Base-by-base conservation (phyloP, 2,888 invertebrate species). In the Ommatoiulus sabulosus region DNA sequence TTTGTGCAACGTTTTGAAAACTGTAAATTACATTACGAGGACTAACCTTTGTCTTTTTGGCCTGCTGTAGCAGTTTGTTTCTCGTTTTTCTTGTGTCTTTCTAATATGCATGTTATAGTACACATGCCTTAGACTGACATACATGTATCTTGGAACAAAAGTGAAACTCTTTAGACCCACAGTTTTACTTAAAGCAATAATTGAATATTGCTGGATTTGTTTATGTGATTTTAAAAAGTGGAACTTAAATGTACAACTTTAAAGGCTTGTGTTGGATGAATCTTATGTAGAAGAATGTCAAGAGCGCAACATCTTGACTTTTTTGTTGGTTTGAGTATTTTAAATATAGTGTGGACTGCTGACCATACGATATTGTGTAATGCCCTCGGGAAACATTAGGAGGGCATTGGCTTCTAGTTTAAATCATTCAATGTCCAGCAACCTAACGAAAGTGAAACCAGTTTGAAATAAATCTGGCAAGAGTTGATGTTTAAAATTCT, bases 401-500 rank as follows among this genome's bases (percentile, higher is more conserved):
- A 63, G 63, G 63, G 63, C 63, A 63, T 63, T 63, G 63, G n/a
- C 63, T n/a, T 6, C n/a, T 5, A 63, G n/a, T n/a, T n/a, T 52
- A 6, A 3, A n/a, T 4, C 2, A 12, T 3, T 63, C 3, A 3
- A 3, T 63, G n/a, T n/a, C 20, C 20, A 2, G 2, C n/a, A 63
- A 63, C 63, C 63, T n/a, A 63, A 46, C n/a, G n/a, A 63, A 63
- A 17, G 63, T 63, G 63, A 63, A 63, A 63, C 63, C 63, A 63
- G 63, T 63, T 63, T 63, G n/a, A 63, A 63, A 7, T 63, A 63
- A 63, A 63, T n/a, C 52, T 12, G 52, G n/a, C n/a, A n/a, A n/a
- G 8, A 46, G 6, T 63, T 63, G 63, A 63, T 5, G 17, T n/a
- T 63, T 3, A 7, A 17, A 63, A n/a, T 63, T 17, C 3, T 63